Percentiles rank a stretch among this genome's conserved stretches.
Conservation (phyloP, 2,797 vertebrate genomes). For the Nannoperca australis region DNA sequence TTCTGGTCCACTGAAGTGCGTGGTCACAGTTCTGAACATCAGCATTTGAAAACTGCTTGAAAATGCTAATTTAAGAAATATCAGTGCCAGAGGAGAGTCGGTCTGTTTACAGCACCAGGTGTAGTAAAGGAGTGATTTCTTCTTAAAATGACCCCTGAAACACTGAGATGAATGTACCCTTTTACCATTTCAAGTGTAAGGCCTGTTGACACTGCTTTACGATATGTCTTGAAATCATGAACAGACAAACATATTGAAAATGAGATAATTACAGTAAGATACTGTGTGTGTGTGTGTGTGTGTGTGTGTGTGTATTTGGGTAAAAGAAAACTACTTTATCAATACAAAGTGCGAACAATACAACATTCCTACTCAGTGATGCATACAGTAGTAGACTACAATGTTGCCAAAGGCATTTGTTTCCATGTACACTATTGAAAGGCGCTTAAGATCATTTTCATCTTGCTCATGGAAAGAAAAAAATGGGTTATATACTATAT, state of each 20-base stretch:
- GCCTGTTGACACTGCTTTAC: constrained; percentile 50
- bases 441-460: constrained; percentile 90
- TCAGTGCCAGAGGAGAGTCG: constrained; percentile 62
- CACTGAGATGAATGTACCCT: constrained; percentile 69
- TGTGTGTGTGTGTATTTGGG: constrained; percentile 17
- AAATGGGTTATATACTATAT: constrained; percentile 64
- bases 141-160: constrained; percentile 56
- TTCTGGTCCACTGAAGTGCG: constrained; percentile 44
- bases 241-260: constrained; percentile 35
- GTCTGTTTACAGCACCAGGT: constrained; percentile 81
- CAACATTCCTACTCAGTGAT: constrained; percentile 84
- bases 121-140: constrained; percentile 57
- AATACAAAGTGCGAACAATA: constrained; percentile 83
- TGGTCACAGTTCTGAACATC: constrained; percentile 64
- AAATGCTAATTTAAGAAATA: constrained; percentile 48
- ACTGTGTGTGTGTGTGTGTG: not conserved
- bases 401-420: constrained; percentile 90
- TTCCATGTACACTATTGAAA: constrained; percentile 90
- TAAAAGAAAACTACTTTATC: constrained; percentile 66
- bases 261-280: constrained; percentile 45
- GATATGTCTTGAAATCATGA: constrained; percentile 61
- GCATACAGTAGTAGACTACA: constrained; percentile 86
- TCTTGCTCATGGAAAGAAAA: constrained; percentile 76
- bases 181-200: constrained; percentile 66
- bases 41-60: constrained; percentile 29